These are phyloP conservation scores for Nemapogon koenigi DNA, from an alignment of 2,888 invertebrate species.

Conservation along the genomic window DNA sequence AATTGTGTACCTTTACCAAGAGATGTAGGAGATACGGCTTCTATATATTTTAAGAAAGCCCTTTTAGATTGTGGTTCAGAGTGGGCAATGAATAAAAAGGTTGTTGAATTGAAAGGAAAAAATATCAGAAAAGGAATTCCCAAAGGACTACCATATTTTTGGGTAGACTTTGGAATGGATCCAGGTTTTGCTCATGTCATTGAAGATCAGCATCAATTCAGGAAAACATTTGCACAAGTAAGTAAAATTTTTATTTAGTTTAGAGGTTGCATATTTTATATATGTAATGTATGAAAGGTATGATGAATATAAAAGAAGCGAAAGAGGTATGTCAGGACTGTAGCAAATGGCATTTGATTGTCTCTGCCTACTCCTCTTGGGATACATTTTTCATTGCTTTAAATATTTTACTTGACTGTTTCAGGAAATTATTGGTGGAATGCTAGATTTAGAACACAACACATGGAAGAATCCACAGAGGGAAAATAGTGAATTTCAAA, in stretches of 20 bases:
- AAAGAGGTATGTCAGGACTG: too few species aligned
- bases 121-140: constrained; percentile 85
- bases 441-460: constrained; percentile 86
- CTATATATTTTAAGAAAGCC: constrained; percentile 98
- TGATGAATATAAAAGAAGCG: too few species aligned
- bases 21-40: constrained; percentile 86
- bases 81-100: constrained; percentile 95
- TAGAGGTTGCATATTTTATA: background rate
- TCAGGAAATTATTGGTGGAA: constrained; percentile 92
- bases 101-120: constrained; percentile 62
- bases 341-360: too few species aligned
- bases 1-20: constrained; percentile 89
- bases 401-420: constrained; percentile 23
- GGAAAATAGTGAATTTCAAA: constrained; percentile 78
- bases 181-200: constrained; percentile 97
- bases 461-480: constrained; percentile 84
- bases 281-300: too few species aligned
- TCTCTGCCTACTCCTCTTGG: too few species aligned
- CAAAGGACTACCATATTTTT: constrained; percentile 93
- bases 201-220: constrained; percentile 89
- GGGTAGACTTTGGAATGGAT: constrained; percentile 90
- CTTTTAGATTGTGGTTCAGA: constrained; percentile 93
- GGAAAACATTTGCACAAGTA: constrained; percentile 89
- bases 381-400: too few species aligned
- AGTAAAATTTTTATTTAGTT: constrained; percentile 16